Percentiles rank a stretch among this genome's conserved stretches.
Evolutionary conservation across 1,140 invertebrate species (phyloP).

Genomic region (Drosophila guanche): DNA sequence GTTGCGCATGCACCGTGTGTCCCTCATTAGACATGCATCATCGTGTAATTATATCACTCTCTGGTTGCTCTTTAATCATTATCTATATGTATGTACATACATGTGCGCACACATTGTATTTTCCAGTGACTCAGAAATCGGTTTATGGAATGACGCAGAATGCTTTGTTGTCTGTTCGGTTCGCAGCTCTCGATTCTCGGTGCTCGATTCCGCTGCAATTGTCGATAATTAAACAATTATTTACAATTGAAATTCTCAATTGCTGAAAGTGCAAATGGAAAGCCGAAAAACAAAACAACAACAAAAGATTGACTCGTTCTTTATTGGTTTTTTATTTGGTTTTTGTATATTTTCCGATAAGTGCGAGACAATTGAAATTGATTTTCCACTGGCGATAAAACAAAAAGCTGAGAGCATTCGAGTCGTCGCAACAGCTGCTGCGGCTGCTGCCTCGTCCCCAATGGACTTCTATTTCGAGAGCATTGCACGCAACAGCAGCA

Average conservation of each 20-base stretch:
- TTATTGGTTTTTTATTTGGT: slow-evolving; percentile 10
- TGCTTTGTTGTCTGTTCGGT: slow-evolving; percentile 36
- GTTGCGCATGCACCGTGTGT: slow-evolving; percentile 42
- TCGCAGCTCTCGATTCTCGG: slow-evolving; percentile 9
- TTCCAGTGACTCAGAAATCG: slow-evolving; percentile 47
- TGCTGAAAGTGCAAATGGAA: slow-evolving; percentile 58
- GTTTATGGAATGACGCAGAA: slow-evolving; percentile 52
- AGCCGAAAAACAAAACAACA: slow-evolving; percentile 44
- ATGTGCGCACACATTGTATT: slow-evolving; percentile 11
- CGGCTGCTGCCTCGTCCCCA: slow-evolving; percentile 22
- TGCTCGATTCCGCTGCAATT: slow-evolving; percentile 49
- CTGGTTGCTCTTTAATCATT: slow-evolving; percentile 30
- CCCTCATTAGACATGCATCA: slow-evolving; percentile 35
- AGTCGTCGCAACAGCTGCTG: too few species aligned
- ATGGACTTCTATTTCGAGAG: slow-evolving; percentile 43
- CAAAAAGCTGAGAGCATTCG: neutral
- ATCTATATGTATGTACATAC: slow-evolving; percentile 9
- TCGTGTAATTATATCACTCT: slow-evolving; percentile 35
- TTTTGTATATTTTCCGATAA: slow-evolving; percentile 42
- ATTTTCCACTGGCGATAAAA: slow-evolving; percentile 52
- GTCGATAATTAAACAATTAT: slow-evolving; percentile 74
- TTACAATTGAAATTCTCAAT: slow-evolving; percentile 74
- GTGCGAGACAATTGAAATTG: slow-evolving; percentile 75
- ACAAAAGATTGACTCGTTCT: slow-evolving; percentile 28
- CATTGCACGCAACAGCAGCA: slow-evolving; percentile 26